Evolutionary conservation across 1,140 invertebrate genomes (phyloP), one percentile per base, ranked within the genome.

Genomic region (Cotesia chilonis): DNA sequence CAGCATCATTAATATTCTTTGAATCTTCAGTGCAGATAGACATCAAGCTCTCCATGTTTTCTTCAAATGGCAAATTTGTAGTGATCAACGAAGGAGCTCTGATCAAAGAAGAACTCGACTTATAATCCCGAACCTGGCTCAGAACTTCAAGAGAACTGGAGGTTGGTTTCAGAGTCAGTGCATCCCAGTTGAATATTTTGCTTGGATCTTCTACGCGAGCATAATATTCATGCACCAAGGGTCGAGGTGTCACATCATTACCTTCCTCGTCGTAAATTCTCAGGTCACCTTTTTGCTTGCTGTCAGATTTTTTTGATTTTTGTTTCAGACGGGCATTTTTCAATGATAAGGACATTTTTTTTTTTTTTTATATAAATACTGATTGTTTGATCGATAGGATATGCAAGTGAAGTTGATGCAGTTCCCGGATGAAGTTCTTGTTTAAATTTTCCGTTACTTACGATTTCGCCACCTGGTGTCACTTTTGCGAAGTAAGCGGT

Each of bases 11-110:
- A 9, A 85, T 84, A 12, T 86, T 87, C 5, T 87, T 86, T 35
- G 89, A 90, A 1, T 61, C 89, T 89, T 37, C 90, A 89, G 79
- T 91, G 93, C 84, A 94, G 94, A 82, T 95, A 4, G 76, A 75
- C 10, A 79, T 60, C 10, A 83, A 55, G 68, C 80, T 82, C 6
- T 81, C 80, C 14, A 81, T 74, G 2, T 61, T 55, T 35, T 79
- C 77, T 0, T 79, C 76, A 5, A 41, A 35, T 10, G 41, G 41
- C 41, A 47, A 9, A 6, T 14, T 28, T 0, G 72, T 28, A 9
- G 70, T 63, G 1, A 73, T 54, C 12, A 77, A 10, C 9, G 74
- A 76, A 1, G 73, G 64, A 0, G 76, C 66, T 70, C 57, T 9
- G 0, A 79, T 9, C 4, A 14, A 1, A 6, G 78, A 79, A 4